A percentile compares a stretch with the other conserved stretches of the same genome.
Conservation (phyloP, 2,113 vertebrate species). For the Sylvilagus bachmani region DNA sequence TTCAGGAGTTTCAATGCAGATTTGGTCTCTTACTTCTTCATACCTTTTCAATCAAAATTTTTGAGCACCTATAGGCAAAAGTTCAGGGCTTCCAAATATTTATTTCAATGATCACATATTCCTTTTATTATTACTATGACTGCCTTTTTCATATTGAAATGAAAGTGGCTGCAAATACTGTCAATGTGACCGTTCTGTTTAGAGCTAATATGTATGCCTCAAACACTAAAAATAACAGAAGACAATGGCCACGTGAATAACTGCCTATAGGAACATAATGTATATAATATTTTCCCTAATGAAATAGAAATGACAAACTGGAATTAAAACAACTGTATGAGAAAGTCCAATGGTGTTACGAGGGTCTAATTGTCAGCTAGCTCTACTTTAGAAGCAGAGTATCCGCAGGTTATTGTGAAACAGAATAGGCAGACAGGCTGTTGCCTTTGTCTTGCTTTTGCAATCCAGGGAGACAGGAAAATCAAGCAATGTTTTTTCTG, state of each 20-base stretch:
- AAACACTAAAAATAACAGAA: not conserved
- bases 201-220: not conserved
- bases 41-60: not conserved
- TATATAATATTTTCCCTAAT: not conserved
- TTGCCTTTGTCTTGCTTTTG: conserved; percentile 43
- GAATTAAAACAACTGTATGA: conserved; percentile 43
- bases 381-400: conserved; percentile 29
- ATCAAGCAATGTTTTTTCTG: conserved; percentile 65
- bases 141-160: not conserved
- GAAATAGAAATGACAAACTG: conserved; percentile 18
- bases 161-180: not conserved
- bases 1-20: not conserved
- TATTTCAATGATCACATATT: conserved; percentile 8
- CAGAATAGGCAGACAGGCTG: conserved; percentile 26
- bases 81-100: not conserved
- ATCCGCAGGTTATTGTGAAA: conserved; percentile 67
- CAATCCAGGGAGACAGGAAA: conserved; percentile 24
- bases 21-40: not conserved
- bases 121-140: not conserved
- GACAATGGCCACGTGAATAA: not conserved
- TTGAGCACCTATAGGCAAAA: not conserved
- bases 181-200: not conserved
- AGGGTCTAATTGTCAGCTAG: conserved; percentile 11
- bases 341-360: conserved; percentile 12
- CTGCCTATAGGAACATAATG: not conserved